Conservation (phyloP, 2,888 invertebrate genomes). For the Cheilosia scutellata region DNA sequence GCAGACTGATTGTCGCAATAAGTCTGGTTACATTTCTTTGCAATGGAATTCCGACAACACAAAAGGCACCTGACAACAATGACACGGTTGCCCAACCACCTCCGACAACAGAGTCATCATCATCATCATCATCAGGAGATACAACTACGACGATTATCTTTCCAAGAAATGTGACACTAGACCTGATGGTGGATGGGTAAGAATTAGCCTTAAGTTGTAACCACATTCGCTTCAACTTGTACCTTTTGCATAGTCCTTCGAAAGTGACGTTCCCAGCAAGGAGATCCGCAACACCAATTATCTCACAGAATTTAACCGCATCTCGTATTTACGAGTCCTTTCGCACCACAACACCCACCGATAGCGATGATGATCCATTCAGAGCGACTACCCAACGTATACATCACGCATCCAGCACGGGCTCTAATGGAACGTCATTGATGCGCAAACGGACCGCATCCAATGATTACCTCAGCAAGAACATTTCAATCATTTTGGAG, state of each 20-base stretch:
- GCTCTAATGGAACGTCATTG: slow-evolving; percentile 55
- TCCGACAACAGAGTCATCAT: slow-evolving; percentile 12
- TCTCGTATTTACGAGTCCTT: slow-evolving; percentile 82
- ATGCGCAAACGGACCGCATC: slow-evolving; percentile 85
- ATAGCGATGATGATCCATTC: slow-evolving; percentile 57
- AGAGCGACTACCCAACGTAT: slow-evolving; percentile 54
- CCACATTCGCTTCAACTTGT: background rate
- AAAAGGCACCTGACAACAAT: slow-evolving; percentile 63
- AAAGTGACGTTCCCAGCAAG: slow-evolving; percentile 55
- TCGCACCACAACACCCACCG: slow-evolving; percentile 74
- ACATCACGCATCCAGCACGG: slow-evolving; percentile 19
- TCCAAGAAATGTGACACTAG: slow-evolving; percentile 62
- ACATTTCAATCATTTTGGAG: slow-evolving; percentile 93
- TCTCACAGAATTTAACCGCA: slow-evolving; percentile 80
- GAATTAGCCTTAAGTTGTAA: slow-evolving; percentile 3
- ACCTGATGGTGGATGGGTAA: slow-evolving; percentile 59
- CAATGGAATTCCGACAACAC: slow-evolving; percentile 67
- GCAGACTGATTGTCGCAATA: slow-evolving; percentile 64
- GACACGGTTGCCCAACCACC: slow-evolving; percentile 43
- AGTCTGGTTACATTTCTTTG: slow-evolving; percentile 62
- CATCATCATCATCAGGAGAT: slow-evolving; percentile 11
- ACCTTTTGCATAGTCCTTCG: slow-evolving; percentile 19
- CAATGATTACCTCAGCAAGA: slow-evolving; percentile 91
- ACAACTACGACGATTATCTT: slow-evolving; percentile 61
- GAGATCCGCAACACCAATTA: slow-evolving; percentile 77